Conservation (phyloP, 2,797 vertebrate genomes). For the Sebastes matsubarae region DNA sequence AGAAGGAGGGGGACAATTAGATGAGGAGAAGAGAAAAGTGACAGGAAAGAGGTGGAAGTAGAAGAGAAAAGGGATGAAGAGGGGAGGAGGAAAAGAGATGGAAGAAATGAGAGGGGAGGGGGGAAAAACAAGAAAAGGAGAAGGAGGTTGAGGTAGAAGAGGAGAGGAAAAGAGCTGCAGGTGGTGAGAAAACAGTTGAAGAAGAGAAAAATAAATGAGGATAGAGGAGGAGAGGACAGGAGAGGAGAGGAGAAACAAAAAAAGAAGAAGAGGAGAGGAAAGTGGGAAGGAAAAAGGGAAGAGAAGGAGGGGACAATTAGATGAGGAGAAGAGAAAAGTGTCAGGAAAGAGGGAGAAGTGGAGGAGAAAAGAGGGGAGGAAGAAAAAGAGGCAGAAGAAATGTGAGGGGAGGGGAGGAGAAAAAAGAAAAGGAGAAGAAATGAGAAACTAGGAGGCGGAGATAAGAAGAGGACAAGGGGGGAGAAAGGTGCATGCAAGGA, state of each 20-base stretch:
- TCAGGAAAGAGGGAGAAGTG: not conserved
- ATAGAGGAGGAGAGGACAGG: not conserved
- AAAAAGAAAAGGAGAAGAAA: not conserved
- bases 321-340: not conserved
- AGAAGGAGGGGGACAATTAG: too few relatives aligned
- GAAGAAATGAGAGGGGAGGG: not conserved
- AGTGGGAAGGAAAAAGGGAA: not conserved
- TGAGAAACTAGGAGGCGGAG: not conserved
- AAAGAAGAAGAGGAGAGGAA: not conserved
- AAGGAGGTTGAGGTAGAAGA: too few relatives aligned
- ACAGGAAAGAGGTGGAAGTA: not conserved
- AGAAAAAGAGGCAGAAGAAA: too few relatives aligned
- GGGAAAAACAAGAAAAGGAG: not conserved
- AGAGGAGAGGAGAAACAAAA: not conserved
- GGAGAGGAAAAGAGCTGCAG: not conserved
- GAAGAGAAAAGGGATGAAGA: not conserved
- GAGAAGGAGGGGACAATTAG: not conserved
- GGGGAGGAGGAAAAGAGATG: not conserved
- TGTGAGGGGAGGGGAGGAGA: not conserved
- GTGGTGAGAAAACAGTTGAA: accelerated
- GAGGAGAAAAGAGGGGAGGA: not conserved
- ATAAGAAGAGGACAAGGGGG: not conserved
- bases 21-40: not conserved
- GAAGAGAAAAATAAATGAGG: not conserved
- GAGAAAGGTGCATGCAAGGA: too few relatives aligned